Evolutionary conservation across 2,113 vertebrate species (phyloP).

Genomic region (Platichthys stellatus): DNA sequence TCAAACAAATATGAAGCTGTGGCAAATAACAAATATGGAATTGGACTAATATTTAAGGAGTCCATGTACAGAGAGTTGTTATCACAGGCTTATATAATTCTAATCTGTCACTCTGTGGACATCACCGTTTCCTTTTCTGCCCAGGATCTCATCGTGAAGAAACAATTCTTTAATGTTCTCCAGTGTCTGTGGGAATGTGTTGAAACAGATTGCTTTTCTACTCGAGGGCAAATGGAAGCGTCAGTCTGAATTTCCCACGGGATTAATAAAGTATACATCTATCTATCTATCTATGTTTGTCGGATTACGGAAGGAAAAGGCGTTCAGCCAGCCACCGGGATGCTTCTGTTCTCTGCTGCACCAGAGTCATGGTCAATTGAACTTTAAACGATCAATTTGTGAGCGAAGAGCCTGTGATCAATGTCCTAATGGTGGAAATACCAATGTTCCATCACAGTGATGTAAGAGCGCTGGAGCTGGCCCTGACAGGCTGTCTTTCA

Average conservation of each 20-base stretch:
- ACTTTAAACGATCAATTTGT: conserved; percentile 69
- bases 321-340: conserved; percentile 8
- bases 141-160: conserved; percentile 46
- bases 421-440: conserved; percentile 62
- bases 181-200: not conserved
- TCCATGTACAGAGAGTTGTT: not conserved
- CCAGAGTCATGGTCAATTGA: conserved; percentile 55
- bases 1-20: not conserved
- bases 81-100: conserved; percentile 23
- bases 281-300: not conserved
- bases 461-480: conserved; percentile 41
- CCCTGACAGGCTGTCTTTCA: conserved; percentile 60
- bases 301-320: conserved; percentile 8
- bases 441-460: conserved; percentile 61
- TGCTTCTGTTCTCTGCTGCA: conserved; percentile 51
- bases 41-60: not conserved
- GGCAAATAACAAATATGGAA: not conserved
- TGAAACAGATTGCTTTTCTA: conserved; percentile 3
- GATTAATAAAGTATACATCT: no score
- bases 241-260: not conserved
- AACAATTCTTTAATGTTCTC: not conserved
- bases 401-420: conserved; percentile 55
- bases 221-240: conserved; percentile 26
- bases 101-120: conserved; percentile 24
- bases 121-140: conserved; percentile 33